These are phyloP conservation scores for Oxycera nigricornis DNA, from an alignment of 2,888 invertebrate species.

Conservation along the genomic window DNA sequence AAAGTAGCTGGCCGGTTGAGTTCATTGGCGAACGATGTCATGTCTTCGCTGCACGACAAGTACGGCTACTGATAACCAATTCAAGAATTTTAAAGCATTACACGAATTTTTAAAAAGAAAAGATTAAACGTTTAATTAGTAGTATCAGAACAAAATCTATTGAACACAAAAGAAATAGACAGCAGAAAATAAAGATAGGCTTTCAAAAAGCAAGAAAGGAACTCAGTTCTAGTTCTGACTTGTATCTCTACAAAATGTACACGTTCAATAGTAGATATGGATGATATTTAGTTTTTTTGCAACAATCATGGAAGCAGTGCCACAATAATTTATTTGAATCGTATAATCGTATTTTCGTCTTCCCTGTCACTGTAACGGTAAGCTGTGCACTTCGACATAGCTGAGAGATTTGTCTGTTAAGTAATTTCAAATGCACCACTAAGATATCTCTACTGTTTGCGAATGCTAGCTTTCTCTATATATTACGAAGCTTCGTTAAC, in stretches of 20 bases:
- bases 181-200: not conserved
- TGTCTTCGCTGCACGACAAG: conserved; percentile 88
- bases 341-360: not conserved
- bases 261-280: not conserved
- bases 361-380: not conserved
- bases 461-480: no score
- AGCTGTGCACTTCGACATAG: no score
- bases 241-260: not conserved
- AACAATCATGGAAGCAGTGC: not conserved
- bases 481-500: no score
- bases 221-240: not conserved
- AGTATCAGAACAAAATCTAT: conserved; percentile 27
- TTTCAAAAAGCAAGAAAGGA: not conserved
- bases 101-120: not conserved
- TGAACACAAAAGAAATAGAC: not conserved
- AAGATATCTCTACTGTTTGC: no score
- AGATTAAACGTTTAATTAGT: not conserved
- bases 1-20: conserved; percentile 97
- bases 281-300: not conserved
- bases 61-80: conserved; percentile 67
- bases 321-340: conserved; percentile 17
- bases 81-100: not conserved
- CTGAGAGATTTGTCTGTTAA: no score
- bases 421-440: no score
- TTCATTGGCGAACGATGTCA: conserved; percentile 91